Base-by-base conservation (phyloP, 1,140 invertebrate species). In the Trypoxylus dichotomus region DNA sequence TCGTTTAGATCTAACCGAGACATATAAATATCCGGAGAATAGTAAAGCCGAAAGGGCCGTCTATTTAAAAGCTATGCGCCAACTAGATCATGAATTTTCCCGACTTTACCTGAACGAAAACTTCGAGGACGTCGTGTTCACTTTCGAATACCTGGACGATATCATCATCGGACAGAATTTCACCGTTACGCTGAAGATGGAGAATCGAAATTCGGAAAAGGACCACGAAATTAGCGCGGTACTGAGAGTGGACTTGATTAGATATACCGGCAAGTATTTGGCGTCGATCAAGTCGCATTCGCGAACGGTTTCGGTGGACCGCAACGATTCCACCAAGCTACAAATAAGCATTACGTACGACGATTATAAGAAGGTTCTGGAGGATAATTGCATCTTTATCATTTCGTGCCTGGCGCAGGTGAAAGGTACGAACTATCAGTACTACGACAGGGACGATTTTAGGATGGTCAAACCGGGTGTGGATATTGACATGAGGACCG, bases 401-500 rank as follows among this genome's bases (percentile, higher is more conserved):
- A 93, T 97, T n/a, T 91, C 94, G 0, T 95, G 94, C 77, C 84
- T 96, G 24, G 94, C 93, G 0, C 92, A 90, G 1, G 94, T 98
- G 1, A 89, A 92, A 11, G 93, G 96, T 63, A 96, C 92, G 0
- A 91, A 94, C 68, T 97, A 92, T 83, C 94, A 96, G 82, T 97
- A 95, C 83, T 95, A 94, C 82, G 94, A 94, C 0, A 93, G 96
- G 86, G 95, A 96, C 82, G 95, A 97, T 86, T 96, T 97, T 83
- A 90, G 95, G 79, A 92, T 97, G 1, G 88, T 94, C 24, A 97
- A 96, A 83, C 96, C 96, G 0, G 94, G 96, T 83, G 95, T 97
- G 43, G 92, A 93, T 85, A 93, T 97, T 77, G 89, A 89, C 81
- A 83, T 91, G 13, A 86, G 90, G 82, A 90, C 89, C 0, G 89